Conservation (phyloP, 1,140 invertebrate genomes). For the Sipha flava region DNA sequence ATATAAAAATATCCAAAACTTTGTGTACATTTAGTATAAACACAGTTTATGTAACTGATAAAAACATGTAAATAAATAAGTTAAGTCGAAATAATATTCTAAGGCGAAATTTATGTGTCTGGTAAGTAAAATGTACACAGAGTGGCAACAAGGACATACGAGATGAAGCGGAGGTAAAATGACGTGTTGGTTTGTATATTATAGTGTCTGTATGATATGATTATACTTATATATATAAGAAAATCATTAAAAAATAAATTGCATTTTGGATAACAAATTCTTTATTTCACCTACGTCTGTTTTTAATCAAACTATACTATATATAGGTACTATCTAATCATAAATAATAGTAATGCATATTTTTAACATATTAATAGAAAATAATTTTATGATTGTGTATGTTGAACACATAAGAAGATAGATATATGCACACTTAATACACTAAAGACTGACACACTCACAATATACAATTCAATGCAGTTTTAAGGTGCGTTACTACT, state of each 20-base stretch:
- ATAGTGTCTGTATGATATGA: background rate
- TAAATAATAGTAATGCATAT: background rate
- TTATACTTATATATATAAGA: background rate
- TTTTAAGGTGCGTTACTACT: background rate
- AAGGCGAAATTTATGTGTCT: constrained; percentile 27
- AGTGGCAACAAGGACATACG: constrained; percentile 16
- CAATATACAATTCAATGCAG: background rate
- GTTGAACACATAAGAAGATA: background rate
- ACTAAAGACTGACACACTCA: background rate
- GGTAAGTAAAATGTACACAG: constrained; percentile 18
- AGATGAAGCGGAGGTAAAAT: constrained; percentile 5
- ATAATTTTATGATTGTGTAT: background rate
- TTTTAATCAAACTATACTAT: background rate
- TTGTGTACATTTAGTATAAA: constrained; percentile 14
- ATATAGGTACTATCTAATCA: background rate
- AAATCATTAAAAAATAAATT: constrained; percentile 3
- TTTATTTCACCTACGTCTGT: background rate
- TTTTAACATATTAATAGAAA: background rate
- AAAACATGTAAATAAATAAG: background rate
- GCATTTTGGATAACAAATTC: background rate
- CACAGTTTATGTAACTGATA: constrained; percentile 6
- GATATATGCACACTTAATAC: background rate
- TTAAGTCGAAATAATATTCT: constrained; percentile 8
- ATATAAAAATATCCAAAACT: background rate
- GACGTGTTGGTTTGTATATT: constrained; percentile 7